Conservation (phyloP, 2,113 vertebrate species). For the Fregetta grallaria region DNA sequence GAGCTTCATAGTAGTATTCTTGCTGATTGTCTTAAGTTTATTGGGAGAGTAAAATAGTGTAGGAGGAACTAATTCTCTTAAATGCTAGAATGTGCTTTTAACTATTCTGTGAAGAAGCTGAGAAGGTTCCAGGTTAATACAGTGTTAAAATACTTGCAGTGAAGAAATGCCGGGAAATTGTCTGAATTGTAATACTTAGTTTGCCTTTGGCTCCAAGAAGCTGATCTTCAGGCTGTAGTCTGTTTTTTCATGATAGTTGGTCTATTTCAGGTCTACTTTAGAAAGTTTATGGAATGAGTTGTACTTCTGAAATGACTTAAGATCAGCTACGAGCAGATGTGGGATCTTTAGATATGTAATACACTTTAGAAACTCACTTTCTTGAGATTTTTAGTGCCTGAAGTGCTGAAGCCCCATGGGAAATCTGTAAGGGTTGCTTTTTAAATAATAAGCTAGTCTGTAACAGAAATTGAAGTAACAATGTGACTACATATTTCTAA, state of each 20-base stretch:
- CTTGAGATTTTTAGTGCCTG: not conserved
- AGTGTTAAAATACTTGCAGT: not conserved
- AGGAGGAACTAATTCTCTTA: not conserved
- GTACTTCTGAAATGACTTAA: not conserved
- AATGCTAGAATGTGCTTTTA: not conserved
- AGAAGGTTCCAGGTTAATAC: not conserved
- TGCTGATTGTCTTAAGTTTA: not conserved
- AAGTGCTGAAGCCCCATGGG: not conserved
- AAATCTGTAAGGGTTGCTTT: not conserved
- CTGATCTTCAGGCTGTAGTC: not conserved
- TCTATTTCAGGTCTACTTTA: not conserved
- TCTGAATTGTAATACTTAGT: not conserved
- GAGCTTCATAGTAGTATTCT: not conserved
- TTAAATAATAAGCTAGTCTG: not conserved
- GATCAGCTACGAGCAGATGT: not conserved
- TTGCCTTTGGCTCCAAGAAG: not conserved
- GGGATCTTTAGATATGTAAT: not conserved
- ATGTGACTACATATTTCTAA: not conserved
- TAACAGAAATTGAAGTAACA: not conserved
- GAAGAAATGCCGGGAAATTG: not conserved
- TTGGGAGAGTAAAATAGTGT: not conserved
- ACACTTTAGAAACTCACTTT: not conserved
- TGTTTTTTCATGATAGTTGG: not conserved
- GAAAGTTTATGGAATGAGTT: not conserved
- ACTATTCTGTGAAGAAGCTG: not conserved